These are phyloP conservation scores for Daktulosphaira vitifoliae DNA, from an alignment of 1,140 invertebrate species.

Conservation along the genomic window DNA sequence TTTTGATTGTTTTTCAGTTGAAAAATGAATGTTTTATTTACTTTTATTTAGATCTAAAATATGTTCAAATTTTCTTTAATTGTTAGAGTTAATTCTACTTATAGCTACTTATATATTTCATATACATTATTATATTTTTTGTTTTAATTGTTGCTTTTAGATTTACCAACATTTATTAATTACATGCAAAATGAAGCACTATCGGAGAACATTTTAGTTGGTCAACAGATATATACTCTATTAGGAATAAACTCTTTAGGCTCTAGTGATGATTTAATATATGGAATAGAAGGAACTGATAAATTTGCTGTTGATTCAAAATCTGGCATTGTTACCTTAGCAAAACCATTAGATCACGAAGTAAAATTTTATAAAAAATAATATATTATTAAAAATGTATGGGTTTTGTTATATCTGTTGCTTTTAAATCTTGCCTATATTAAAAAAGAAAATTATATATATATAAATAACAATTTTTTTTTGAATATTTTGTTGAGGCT, in stretches of 20 bases:
- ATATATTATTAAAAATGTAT: not conserved
- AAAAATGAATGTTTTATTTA: too few relatives aligned
- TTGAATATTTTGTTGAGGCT: not conserved
- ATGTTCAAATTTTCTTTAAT: too few relatives aligned
- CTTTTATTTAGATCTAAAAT: too few relatives aligned
- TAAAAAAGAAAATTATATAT: not conserved
- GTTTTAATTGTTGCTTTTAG: not conserved
- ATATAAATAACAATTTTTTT: not conserved
- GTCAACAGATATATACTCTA: conserved; percentile 62
- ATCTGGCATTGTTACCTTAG: conserved; percentile 68
- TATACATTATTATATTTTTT: too few relatives aligned
- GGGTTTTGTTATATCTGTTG: not conserved
- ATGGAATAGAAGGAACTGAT: conserved; percentile 70
- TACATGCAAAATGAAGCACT: conserved; percentile 66
- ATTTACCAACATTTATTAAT: conserved; percentile 53
- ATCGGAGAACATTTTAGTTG: conserved; percentile 66
- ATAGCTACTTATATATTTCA: too few relatives aligned
- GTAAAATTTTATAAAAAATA: conserved; percentile 45
- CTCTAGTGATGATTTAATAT: conserved; percentile 54
- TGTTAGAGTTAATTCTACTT: too few relatives aligned
- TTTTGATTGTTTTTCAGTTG: too few relatives aligned
- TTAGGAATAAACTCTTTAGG: conserved; percentile 72
- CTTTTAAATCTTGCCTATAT: not conserved
- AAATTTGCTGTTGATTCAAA: conserved; percentile 63
- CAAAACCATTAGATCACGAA: conserved; percentile 71